These are phyloP conservation scores for Peromyscus maniculatus DNA, from an alignment of 2,113 vertebrate genomes.

Conservation along the genomic window DNA sequence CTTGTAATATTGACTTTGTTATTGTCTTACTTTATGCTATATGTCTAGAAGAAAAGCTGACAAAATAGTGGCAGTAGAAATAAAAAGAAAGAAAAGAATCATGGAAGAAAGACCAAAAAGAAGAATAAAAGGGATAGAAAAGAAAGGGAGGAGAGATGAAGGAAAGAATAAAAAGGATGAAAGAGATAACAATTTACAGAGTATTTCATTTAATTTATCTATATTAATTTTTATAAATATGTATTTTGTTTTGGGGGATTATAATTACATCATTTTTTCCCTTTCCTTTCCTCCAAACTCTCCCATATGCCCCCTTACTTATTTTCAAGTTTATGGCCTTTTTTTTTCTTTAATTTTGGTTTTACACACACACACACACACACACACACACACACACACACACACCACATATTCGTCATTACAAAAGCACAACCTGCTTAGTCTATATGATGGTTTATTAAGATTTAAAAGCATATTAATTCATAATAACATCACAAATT, in stretches of 20 bases:
- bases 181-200: not conserved
- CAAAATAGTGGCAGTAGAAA: not conserved
- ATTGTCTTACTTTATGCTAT: not conserved
- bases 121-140: not conserved
- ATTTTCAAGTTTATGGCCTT: not conserved
- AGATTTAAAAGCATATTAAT: not conserved
- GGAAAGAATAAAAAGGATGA: not conserved
- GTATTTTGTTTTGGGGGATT: not conserved
- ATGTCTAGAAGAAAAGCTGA: not conserved
- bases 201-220: not conserved
- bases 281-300: not conserved
- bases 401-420: not conserved
- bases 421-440: not conserved
- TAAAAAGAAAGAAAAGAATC: not conserved
- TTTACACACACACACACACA: not conserved
- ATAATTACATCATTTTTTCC: not conserved
- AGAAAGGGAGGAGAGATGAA: not conserved
- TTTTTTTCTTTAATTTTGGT: not conserved
- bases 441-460: not conserved
- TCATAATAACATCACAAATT: not conserved
- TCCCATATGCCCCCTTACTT: not conserved
- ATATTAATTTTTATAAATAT: not conserved
- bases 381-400: not conserved
- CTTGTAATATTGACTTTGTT: not conserved
- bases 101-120: not conserved